Conservation (phyloP, 2,888 invertebrate genomes). For the Abscondita cerata region DNA sequence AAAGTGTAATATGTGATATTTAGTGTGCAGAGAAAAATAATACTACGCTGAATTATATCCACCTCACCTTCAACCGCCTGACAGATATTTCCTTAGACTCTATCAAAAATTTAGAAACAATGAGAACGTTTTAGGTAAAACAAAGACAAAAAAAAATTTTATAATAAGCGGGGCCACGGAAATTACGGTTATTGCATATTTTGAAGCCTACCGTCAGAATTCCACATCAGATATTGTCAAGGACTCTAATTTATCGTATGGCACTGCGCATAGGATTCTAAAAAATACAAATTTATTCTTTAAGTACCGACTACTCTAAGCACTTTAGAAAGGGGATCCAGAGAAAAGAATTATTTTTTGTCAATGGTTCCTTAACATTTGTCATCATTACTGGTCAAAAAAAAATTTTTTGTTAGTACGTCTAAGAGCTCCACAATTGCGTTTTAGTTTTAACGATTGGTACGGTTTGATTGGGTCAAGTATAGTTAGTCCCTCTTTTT, state of each 20-base stretch:
- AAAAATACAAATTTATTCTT: neutral
- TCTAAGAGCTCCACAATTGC: neutral
- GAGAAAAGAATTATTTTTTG: neutral
- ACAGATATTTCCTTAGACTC: neutral
- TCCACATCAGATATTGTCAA: too few relatives aligned
- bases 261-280: neutral
- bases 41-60: too few relatives aligned
- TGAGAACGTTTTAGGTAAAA: neutral
- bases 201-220: too few relatives aligned
- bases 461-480: neutral
- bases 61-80: neutral
- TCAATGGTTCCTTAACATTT: neutral
- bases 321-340: neutral
- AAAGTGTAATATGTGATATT: neutral
- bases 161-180: too few relatives aligned
- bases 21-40: neutral
- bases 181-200: too few relatives aligned
- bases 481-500: neutral
- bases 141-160: neutral
- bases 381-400: neutral
- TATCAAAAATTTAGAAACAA: neutral
- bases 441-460: constrained; percentile 1
- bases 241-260: too few relatives aligned
- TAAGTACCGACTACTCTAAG: neutral
- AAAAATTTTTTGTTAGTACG: neutral